Evolutionary conservation across 2,888 invertebrate species (phyloP).

Genomic region (Napeogenes inachia): DNA sequence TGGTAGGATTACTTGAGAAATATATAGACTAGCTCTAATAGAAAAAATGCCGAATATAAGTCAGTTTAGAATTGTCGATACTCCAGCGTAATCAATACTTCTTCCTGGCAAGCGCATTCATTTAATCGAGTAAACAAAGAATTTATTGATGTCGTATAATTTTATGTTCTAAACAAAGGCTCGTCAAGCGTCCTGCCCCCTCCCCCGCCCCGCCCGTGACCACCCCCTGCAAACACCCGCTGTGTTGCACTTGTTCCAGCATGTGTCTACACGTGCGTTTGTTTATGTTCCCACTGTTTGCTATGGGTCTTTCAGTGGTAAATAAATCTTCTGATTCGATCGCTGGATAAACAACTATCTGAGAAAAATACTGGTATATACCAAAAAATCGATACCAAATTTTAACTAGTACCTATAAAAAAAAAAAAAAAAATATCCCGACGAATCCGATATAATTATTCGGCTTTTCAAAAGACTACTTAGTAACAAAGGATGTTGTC

Average conservation of each 20-base stretch:
- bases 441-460: too few relatives aligned
- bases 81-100: slow-evolving; percentile 31
- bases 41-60: slow-evolving; percentile 1
- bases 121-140: slow-evolving; percentile 71
- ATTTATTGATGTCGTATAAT: slow-evolving; percentile 76
- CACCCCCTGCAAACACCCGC: slow-evolving; percentile 44
- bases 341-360: slow-evolving; percentile 21
- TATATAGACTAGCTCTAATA: not conserved
- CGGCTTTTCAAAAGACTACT: too few relatives aligned
- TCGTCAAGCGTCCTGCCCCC: slow-evolving; percentile 46
- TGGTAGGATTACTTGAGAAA: not conserved
- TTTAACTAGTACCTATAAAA: too few relatives aligned
- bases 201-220: slow-evolving; percentile 27
- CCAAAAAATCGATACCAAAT: too few relatives aligned
- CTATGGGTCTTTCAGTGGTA: slow-evolving; percentile 46
- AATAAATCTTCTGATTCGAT: slow-evolving; percentile 31
- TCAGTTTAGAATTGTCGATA: not conserved
- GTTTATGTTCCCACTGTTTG: slow-evolving; percentile 67
- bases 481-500: slow-evolving; percentile 23
- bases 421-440: too few relatives aligned
- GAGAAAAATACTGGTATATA: not conserved
- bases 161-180: slow-evolving; percentile 76
- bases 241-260: slow-evolving; percentile 67
- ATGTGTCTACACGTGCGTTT: slow-evolving; percentile 66
- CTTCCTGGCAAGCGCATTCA: slow-evolving; percentile 56